Base-by-base conservation (phyloP, 1,140 invertebrate genomes). In the Temnothorax longispinosus region DNA sequence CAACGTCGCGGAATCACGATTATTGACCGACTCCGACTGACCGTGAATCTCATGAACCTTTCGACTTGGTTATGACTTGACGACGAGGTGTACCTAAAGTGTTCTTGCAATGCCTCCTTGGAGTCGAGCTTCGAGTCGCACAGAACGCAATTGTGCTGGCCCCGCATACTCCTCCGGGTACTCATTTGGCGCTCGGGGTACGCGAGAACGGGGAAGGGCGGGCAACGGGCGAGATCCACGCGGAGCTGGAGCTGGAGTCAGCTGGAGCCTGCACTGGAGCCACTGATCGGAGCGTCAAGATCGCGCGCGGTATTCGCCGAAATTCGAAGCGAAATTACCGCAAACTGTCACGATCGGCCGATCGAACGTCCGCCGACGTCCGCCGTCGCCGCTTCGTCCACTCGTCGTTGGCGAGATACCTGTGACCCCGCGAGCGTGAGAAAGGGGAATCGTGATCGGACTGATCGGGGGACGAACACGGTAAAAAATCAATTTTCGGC, bases 91-190 rank as follows among this genome's bases (percentile, higher is more conserved):
- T 93, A 96, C 95, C 96, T 95, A 86, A 96, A 96, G 89, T 96
- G 95, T 80, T 95, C 94, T 85, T 96, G 94, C 18, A 96, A 88
- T 86, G 93, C 95, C 92, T 96, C 95, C 90, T 96, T 96, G 41
- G 95, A 94, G 75, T 94, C 93, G 44, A 96, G 88, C 87, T 94
- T 93, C 7, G 93, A 88, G 41, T 95, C 93, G 77, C 96, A 96
- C n/a, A 96, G 86, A 87, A 96, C 95, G 92, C 96, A 96, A 13
- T 91, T 92, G 84, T 94, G 92, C 56, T 94, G 89, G 74, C 27
- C 1, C 27, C 27, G 27, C 27, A 27, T 27, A 27, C 27, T 80
- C 87, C 88, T 90, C 27, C 27, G 90, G 69, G 89, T 78, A 74
- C 91, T 93, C 92, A 93, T 93, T 88, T 93, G 76, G 32, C 58